A percentile compares a stretch with the other conserved stretches of the same genome.
phyloP scores from a whole-genome alignment of 2,113 vertebrate genomes.

The Erinaceus europaeus region DNA sequence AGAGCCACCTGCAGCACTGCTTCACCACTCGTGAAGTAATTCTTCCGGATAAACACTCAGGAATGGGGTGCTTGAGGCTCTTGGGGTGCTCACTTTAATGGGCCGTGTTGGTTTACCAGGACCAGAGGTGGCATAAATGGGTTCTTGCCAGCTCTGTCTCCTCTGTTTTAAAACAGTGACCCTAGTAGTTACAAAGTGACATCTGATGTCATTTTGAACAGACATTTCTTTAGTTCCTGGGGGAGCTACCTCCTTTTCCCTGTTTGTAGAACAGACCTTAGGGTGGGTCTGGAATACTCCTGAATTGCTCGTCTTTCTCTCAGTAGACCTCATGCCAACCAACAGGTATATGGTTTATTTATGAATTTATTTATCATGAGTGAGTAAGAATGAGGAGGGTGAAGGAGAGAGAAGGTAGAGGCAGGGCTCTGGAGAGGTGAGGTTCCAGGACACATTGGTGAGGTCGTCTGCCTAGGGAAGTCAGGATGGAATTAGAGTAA shows the following conservation, averaged over 20 bases:
- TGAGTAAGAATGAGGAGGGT: too few species aligned
- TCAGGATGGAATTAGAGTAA: too few species aligned
- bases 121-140: not conserved
- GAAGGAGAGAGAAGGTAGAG: too few species aligned
- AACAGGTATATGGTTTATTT: not conserved
- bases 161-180: slow-evolving; percentile 8
- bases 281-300: not conserved
- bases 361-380: too few species aligned
- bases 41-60: not conserved
- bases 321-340: not conserved
- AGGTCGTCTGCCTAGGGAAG: too few species aligned
- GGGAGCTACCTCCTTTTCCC: not conserved
- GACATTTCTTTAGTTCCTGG: not conserved
- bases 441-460: too few species aligned
- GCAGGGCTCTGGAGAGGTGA: too few species aligned
- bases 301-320: not conserved
- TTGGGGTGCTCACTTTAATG: not conserved
- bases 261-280: not conserved
- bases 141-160: not conserved
- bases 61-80: not conserved
- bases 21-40: slow-evolving; percentile 2
- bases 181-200: not conserved
- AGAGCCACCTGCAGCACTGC: too few species aligned
- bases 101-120: not conserved
- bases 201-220: not conserved